Evolutionary conservation across 1,140 invertebrate genomes (phyloP).

Genomic region (Philaenus spumarius): DNA sequence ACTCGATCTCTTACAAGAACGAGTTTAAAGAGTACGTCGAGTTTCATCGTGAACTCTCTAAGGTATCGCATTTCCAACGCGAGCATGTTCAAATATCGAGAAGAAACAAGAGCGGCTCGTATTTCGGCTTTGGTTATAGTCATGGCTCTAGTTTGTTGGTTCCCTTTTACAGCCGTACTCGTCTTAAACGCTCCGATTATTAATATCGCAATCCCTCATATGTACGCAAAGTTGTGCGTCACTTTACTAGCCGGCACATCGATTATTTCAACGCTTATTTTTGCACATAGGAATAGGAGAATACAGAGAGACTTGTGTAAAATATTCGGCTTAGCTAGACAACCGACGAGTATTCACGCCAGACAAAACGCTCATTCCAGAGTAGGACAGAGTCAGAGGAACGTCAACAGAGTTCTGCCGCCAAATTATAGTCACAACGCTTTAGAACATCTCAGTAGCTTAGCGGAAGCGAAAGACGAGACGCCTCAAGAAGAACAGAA

Average conservation of each 20-base stretch:
- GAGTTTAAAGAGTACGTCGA: conserved; percentile 34
- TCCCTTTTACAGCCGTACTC: conserved; percentile 54
- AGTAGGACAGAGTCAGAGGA: conserved; percentile 26
- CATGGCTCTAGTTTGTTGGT: conserved; percentile 62
- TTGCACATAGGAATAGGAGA: conserved; percentile 67
- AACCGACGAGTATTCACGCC: conserved; percentile 33
- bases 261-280: conserved; percentile 65
- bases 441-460: conserved; percentile 15
- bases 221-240: conserved; percentile 47
- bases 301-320: conserved; percentile 62
- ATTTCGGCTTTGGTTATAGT: conserved; percentile 66
- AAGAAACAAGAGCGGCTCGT: conserved; percentile 72
- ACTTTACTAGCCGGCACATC: conserved; percentile 60
- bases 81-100: conserved; percentile 71
- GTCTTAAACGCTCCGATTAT: conserved; percentile 40
- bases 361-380: conserved; percentile 25
- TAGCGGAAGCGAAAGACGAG: conserved; percentile 2
- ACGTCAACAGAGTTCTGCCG: conserved; percentile 32
- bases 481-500: background rate
- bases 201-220: conserved; percentile 36
- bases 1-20: conserved; percentile 19
- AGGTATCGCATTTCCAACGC: conserved; percentile 72
- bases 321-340: conserved; percentile 47
- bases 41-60: conserved; percentile 52
- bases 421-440: conserved; percentile 20